phyloP scores from a whole-genome alignment of 2,113 vertebrate species.

The Pseudopodoces humilis region DNA sequence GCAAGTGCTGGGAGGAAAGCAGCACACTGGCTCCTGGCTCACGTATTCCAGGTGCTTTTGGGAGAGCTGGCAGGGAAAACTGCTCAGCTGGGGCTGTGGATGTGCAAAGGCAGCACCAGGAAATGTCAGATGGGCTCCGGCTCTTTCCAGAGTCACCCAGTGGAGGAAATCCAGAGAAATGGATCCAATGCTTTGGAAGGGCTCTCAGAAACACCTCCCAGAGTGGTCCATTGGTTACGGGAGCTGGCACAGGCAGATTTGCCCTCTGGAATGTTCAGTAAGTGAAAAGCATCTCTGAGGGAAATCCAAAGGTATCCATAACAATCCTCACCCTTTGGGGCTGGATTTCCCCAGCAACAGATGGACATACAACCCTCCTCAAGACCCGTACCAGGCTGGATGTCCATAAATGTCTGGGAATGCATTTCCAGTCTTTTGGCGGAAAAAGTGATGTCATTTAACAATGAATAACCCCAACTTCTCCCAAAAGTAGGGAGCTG shows the following conservation, averaged over 20 bases:
- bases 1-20: neutral
- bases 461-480: accelerated
- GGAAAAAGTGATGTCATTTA: neutral
- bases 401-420: neutral
- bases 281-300: neutral
- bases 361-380: neutral
- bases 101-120: neutral
- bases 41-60: neutral
- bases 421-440: neutral
- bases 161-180: neutral
- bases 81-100: neutral
- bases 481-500: neutral
- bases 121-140: neutral
- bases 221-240: neutral
- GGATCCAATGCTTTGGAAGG: neutral
- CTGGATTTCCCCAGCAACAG: accelerated
- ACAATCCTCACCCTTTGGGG: accelerated
- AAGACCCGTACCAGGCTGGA: accelerated
- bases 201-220: neutral
- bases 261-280: neutral
- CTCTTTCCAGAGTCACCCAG: neutral
- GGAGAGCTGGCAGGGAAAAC: neutral
- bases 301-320: neutral
- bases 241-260: neutral
- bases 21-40: neutral